Percentiles rank a stretch among this genome's conserved stretches.
Conservation (phyloP, 2,888 invertebrate species). For the Anarsia innoxiella region DNA sequence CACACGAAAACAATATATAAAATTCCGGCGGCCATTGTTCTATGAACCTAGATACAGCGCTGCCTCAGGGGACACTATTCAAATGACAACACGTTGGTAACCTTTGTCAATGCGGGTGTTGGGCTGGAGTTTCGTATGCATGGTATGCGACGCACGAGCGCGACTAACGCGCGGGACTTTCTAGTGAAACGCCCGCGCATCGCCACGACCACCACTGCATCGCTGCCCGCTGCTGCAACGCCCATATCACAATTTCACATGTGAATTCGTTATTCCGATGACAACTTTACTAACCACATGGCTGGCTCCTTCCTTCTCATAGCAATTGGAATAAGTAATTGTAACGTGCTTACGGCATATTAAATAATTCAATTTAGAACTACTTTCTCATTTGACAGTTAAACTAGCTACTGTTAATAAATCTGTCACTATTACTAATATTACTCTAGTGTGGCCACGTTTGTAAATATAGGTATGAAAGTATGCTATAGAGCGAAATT, state of each 20-base stretch:
- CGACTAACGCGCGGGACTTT: conserved; percentile 68
- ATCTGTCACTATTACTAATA: too few relatives aligned
- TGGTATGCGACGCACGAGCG: conserved; percentile 52
- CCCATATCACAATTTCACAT: conserved; percentile 40
- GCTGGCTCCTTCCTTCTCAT: too few relatives aligned
- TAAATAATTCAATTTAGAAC: too few relatives aligned
- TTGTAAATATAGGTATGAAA: too few relatives aligned
- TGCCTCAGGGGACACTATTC: conserved; percentile 61
- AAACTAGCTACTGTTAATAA: too few relatives aligned
- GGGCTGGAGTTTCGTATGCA: conserved; percentile 73
- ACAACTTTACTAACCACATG: conserved; percentile 6
- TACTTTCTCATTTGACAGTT: too few relatives aligned
- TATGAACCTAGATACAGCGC: conserved; percentile 32
- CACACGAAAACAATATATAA: conserved; percentile 35
- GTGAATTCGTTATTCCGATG: conserved; percentile 15
- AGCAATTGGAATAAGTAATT: too few relatives aligned
- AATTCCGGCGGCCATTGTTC: conserved; percentile 37
- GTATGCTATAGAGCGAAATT: too few relatives aligned
- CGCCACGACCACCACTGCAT: conserved; percentile 35
- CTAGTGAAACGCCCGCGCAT: conserved; percentile 68
- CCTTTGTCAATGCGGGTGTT: conserved; percentile 53
- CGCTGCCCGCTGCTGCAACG: conserved; percentile 38
- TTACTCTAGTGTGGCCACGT: too few relatives aligned
- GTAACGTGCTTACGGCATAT: too few relatives aligned
- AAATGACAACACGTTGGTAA: conserved; percentile 51